Evolutionary conservation across 2,888 invertebrate genomes (phyloP).

Genomic region (Hedya salicella): DNA sequence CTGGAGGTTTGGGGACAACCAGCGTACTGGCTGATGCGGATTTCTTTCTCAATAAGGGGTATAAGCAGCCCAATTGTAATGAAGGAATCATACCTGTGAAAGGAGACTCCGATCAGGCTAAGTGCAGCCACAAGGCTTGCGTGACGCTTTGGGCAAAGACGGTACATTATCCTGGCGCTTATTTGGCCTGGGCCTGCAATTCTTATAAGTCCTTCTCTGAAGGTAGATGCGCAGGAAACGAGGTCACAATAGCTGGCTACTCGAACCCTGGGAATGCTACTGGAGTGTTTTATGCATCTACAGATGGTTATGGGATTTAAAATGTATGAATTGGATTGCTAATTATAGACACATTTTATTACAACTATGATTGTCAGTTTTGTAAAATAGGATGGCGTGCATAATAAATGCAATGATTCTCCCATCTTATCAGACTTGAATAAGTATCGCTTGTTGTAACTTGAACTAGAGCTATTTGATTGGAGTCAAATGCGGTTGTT

Average conservation of each 20-base stretch:
- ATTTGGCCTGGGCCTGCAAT: slow-evolving; percentile 71
- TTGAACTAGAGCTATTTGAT: too few relatives aligned
- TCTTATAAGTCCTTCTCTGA: slow-evolving; percentile 65
- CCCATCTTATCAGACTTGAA: too few relatives aligned
- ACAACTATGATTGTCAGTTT: too few relatives aligned
- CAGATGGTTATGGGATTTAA: slow-evolving; percentile 61
- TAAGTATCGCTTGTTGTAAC: too few relatives aligned
- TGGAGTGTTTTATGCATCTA: slow-evolving; percentile 75
- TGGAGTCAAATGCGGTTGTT: too few relatives aligned
- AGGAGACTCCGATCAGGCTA: slow-evolving; percentile 71
- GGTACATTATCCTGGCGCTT: slow-evolving; percentile 65
- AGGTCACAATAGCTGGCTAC: slow-evolving; percentile 74
- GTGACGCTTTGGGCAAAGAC: slow-evolving; percentile 69
- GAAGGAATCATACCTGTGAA: slow-evolving; percentile 66
- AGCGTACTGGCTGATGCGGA: slow-evolving; percentile 83
- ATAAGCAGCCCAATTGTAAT: slow-evolving; percentile 82
- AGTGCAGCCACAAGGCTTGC: slow-evolving; percentile 77
- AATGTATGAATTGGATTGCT: slow-evolving; percentile 43
- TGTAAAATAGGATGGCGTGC: too few relatives aligned
- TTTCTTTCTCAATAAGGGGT: slow-evolving; percentile 85
- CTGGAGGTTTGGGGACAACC: slow-evolving; percentile 81
- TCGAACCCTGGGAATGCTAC: slow-evolving; percentile 75
- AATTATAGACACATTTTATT: too few relatives aligned
- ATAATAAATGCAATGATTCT: too few relatives aligned
- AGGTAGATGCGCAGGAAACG: slow-evolving; percentile 68